Base-by-base conservation (phyloP, 2,888 invertebrate genomes). In the Apamea sordens region DNA sequence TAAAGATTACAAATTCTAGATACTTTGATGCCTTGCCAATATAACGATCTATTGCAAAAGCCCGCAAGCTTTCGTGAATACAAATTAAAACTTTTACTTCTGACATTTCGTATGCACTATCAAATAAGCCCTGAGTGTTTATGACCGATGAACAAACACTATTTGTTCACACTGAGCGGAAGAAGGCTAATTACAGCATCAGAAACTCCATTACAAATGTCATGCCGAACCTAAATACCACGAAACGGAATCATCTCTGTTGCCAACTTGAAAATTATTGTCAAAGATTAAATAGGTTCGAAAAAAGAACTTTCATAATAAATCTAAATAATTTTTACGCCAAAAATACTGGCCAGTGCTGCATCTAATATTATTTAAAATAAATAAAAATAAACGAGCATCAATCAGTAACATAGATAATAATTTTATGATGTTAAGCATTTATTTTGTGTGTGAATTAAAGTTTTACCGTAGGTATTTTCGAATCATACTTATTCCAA, bases 161-260 rank as follows among this genome's bases (percentile, higher is more conserved):
- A 71, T 89, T 90, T 86, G 89, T 87, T 76, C 86, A 90, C 75
- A 74, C 56, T 79, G 64, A 80, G 84, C 89, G 90, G 91, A 90
- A 91, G 88, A 82, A 76, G 68, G 78, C 67, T 90, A 89, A 91
- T 91, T 90, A 88, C 70, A 76, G 79, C 85, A 88, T 90, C 82
- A 84, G 80, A 89, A 85, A 89, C 85, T 92, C 88, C 89, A 92
- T 94, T 93, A 93, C 90, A 90, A 92, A 90, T 93, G 92, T 92
- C 93, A 94, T 93, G 93, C 90, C 83, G 89, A 91, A 93, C 93
- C 94, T 94, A 94, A 94, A 95, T 94, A 94, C 93, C 93, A 90
- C 84, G 88, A 89, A 92, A 90, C 80, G 79, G 87, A 92, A 87
- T 89, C 88, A 90, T 92, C 85, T 84, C 86, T 88, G 87, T 91